These are phyloP conservation scores for Protonemura montana DNA, from an alignment of 2,888 invertebrate genomes.

Conservation along the genomic window DNA sequence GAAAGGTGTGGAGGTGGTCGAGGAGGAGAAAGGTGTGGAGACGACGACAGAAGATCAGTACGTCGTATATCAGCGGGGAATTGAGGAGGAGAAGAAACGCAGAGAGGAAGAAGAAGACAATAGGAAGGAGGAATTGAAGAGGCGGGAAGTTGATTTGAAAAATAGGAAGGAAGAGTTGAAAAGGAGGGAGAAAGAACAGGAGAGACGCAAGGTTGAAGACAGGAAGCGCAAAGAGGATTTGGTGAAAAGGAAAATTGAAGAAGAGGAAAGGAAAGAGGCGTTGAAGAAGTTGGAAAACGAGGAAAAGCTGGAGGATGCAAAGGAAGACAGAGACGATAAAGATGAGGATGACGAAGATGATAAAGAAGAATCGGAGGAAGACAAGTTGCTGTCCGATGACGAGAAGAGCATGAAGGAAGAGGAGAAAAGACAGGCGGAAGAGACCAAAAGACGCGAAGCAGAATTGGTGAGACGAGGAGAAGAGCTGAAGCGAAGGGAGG, in stretches of 20 bases:
- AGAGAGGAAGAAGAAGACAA: constrained; percentile 7
- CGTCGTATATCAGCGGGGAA: constrained; percentile 16
- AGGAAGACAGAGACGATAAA: neutral
- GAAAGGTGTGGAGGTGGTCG: neutral
- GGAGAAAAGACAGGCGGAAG: neutral
- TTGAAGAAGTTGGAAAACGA: neutral
- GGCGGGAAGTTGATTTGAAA: constrained; percentile 13
- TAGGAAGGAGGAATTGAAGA: constrained; percentile 1
- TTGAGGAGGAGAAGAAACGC: constrained; percentile 28
- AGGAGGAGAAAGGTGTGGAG: neutral
- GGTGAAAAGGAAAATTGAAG: neutral
- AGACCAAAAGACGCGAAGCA: neutral
- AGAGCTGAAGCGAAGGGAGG: constrained; percentile 22
- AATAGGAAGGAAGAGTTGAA: constrained; percentile 20
- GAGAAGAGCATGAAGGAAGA: constrained; percentile 16
- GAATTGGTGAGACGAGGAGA: constrained; percentile 1
- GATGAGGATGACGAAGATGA: neutral
- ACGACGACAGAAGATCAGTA: constrained; percentile 28
- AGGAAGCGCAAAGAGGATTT: constrained; percentile 1
- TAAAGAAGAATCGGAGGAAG: neutral
- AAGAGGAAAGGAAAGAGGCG: neutral
- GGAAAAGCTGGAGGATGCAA: neutral
- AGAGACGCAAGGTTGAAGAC: neutral
- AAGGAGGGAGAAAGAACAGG: neutral
- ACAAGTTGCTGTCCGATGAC: neutral